These are phyloP conservation scores for Scophthalmus maximus DNA, from an alignment of 2,113 vertebrate species.

Conservation along the genomic window DNA sequence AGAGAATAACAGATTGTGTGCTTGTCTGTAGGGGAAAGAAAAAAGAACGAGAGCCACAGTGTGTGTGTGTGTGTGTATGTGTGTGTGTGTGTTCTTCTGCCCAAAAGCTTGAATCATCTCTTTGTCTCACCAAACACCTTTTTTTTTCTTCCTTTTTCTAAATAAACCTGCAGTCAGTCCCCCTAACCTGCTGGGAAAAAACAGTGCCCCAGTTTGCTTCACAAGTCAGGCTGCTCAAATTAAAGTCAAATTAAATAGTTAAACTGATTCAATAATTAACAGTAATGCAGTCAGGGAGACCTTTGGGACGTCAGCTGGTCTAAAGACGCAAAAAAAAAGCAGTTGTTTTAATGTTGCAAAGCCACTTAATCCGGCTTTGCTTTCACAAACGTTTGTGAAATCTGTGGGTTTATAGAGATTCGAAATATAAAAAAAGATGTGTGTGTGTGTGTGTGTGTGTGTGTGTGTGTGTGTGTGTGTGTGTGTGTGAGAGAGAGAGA, in stretches of 20 bases:
- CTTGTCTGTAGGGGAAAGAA: constrained; percentile 39
- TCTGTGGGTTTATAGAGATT: background rate
- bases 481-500: background rate
- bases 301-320: background rate
- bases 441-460: constrained; percentile 8
- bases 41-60: constrained; percentile 14
- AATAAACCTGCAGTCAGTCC: constrained; percentile 24
- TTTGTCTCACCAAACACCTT: constrained; percentile 19
- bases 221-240: constrained; percentile 24
- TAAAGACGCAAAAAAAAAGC: background rate
- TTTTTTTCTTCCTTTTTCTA: background rate
- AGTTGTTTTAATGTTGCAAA: background rate
- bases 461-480: constrained; percentile 4
- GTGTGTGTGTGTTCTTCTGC: constrained; percentile 50
- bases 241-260: constrained; percentile 33
- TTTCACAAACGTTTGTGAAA: constrained; percentile 1
- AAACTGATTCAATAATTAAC: constrained; percentile 40
- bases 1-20: constrained; percentile 57
- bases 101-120: constrained; percentile 43
- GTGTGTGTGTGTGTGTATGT: no score
- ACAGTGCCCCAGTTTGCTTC: constrained; percentile 15
- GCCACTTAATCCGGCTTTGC: constrained; percentile 5
- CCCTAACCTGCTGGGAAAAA: constrained; percentile 1
- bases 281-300: background rate
- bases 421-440: no score